Conservation (phyloP, 92 coral and sea anemone genomes). For the Galaxea fascicularis region DNA sequence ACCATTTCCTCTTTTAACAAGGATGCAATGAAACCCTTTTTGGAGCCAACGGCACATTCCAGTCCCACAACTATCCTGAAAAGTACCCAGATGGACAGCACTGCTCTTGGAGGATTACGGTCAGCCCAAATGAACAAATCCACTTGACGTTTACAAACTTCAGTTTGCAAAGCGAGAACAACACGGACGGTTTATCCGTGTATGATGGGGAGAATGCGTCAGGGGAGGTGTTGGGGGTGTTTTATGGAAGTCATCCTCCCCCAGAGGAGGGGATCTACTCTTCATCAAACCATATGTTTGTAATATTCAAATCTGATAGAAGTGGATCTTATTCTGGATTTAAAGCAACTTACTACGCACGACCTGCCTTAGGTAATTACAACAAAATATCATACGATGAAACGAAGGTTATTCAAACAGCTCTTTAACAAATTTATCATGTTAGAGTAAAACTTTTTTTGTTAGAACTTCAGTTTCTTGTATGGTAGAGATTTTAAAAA, state of each 20-base stretch:
- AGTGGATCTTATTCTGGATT: slow-evolving; percentile 29
- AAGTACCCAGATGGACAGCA: slow-evolving; percentile 70
- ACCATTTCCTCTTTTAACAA: background rate
- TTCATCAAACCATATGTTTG: slow-evolving; percentile 50
- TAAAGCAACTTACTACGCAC: background rate
- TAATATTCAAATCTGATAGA: slow-evolving; percentile 56
- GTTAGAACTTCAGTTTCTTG: no score
- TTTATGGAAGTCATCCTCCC: slow-evolving; percentile 41
- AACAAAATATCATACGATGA: background rate
- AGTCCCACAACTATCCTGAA: slow-evolving; percentile 66
- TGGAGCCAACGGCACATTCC: slow-evolving; percentile 55
- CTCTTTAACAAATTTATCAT: no score
- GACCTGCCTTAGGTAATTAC: slow-evolving; percentile 10
- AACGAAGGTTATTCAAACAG: background rate
- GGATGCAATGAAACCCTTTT: slow-evolving; percentile 46
- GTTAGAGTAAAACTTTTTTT: no score
- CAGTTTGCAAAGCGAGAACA: slow-evolving; percentile 24
- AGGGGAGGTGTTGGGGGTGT: slow-evolving; percentile 41
- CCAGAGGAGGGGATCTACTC: slow-evolving; percentile 47
- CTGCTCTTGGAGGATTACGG: slow-evolving; percentile 76
- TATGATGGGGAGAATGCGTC: slow-evolving; percentile 45
- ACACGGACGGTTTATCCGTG: slow-evolving; percentile 51
- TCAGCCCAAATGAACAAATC: slow-evolving; percentile 35
- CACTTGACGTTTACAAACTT: slow-evolving; percentile 64
- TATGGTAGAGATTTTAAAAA: no score